Base-by-base conservation (phyloP, 1,140 invertebrate species). In the Cecropterus lyciades region DNA sequence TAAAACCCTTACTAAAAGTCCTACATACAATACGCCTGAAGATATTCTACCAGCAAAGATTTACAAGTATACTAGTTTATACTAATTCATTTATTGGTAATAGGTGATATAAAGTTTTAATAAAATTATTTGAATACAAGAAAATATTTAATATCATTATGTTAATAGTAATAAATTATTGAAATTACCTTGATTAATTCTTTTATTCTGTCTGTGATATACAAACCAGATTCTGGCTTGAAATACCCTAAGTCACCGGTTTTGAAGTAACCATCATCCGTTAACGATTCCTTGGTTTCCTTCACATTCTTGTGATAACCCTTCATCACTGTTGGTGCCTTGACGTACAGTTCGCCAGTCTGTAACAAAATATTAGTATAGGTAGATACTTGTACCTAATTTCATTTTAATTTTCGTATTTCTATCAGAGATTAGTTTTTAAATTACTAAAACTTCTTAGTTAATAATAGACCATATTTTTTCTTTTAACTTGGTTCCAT, bases 221-320 rank as follows among this genome's bases (percentile, higher is more conserved):
- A 95, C 6, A 96, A 85, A 51, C 93, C 93, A 1, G 88, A 92
- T 6, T 95, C 91, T 17, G 93, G 83, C 73, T 96, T 94, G 70
- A 94, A 94, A 74, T 95, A 95, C 0, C 94, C 95, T 17, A 97
- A 81, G 77, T 97, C 96, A 49, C 96, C 96, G 62, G 96, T 96
- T 79, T 95, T 95, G 16, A 97, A 93, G 94, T 95, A 97, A 1
- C 95, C 95, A 63, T 97, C 94, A 15, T 86, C 78, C 69, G 95
- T 95, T 24, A 97, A 92, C 1, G 92, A 94, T 11, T 94, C 93
- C 8, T 86, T 87, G 0, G 96, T 96, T 1, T 94, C 94, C 68
- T 94, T 82, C 9, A 92, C 85, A 69, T 96, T 93, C 52, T 93
- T 93, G 65, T 93, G 89, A 71, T 96, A 96, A 1, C 94, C 94